Conservation (phyloP, 1,140 invertebrate species). For the Drosophila aff. region DNA sequence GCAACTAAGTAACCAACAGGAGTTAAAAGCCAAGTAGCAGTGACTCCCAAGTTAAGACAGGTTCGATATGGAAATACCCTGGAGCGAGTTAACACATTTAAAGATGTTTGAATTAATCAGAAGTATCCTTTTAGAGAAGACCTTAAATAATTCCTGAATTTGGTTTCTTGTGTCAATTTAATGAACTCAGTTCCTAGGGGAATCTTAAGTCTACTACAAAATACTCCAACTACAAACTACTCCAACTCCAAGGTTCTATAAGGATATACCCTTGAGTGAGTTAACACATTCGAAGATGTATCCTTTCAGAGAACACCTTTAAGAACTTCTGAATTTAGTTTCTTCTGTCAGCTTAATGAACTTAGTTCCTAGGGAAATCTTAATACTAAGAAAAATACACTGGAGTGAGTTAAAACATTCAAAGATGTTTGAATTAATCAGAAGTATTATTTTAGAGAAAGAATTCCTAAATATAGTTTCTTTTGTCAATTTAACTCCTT, state of each 20-base stretch:
- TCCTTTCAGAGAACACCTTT: no score
- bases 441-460: no score
- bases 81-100: not conserved
- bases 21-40: slow-evolving; percentile 13
- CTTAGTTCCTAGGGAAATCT: no score
- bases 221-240: no score
- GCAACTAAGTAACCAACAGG: slow-evolving; percentile 35
- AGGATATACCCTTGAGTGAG: no score
- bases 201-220: no score
- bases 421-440: not conserved
- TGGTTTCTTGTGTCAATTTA: not conserved
- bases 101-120: not conserved
- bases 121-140: no score
- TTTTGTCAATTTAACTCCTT: not conserved
- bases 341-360: no score
- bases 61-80: slow-evolving; percentile 1
- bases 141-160: not conserved
- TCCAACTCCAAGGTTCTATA: no score
- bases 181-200: not conserved
- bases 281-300: no score
- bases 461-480: not conserved
- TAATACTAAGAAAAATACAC: not conserved
- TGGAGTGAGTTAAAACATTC: not conserved
- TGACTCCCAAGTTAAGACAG: not conserved
- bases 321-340: no score